These are phyloP conservation scores for Lithobius niger DNA, from an alignment of 1,140 invertebrate genomes.

Conservation along the genomic window DNA sequence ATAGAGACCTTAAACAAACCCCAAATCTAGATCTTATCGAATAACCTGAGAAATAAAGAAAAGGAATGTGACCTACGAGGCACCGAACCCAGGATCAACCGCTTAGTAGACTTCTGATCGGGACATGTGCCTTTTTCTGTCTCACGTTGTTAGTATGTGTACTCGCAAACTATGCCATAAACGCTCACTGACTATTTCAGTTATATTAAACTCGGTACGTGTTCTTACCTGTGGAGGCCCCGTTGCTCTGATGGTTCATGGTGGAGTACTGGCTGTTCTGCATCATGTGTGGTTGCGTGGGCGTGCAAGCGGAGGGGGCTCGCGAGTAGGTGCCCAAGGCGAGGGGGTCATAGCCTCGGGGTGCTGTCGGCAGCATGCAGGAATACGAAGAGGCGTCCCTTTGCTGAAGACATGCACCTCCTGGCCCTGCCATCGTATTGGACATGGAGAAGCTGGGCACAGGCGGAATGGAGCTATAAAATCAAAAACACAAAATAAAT, in stretches of 20 bases:
- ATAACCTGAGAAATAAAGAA: too few relatives aligned
- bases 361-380: slow-evolving; percentile 42
- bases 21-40: too few relatives aligned
- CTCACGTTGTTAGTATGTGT: too few relatives aligned
- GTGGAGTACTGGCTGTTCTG: slow-evolving; percentile 14
- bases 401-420: slow-evolving; percentile 46
- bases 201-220: too few relatives aligned
- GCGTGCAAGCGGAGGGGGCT: slow-evolving; percentile 47
- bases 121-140: too few relatives aligned
- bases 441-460: slow-evolving; percentile 26
- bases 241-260: neutral
- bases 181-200: too few relatives aligned
- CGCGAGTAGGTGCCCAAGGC: slow-evolving; percentile 47
- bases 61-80: too few relatives aligned
- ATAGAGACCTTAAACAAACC: too few relatives aligned
- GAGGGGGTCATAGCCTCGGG: slow-evolving; percentile 47
- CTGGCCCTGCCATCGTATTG: slow-evolving; percentile 24
- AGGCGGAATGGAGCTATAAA: slow-evolving; percentile 18
- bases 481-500: neutral
- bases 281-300: slow-evolving; percentile 35
- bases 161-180: too few relatives aligned
- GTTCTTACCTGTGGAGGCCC: slow-evolving; percentile 14
- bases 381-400: slow-evolving; percentile 42
- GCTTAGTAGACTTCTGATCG: too few relatives aligned
- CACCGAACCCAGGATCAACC: too few relatives aligned